Evolutionary conservation across 2,113 vertebrate species (phyloP), one percentile per base, ranked within the genome.

Genomic region (Ageneiosus marmoratus): DNA sequence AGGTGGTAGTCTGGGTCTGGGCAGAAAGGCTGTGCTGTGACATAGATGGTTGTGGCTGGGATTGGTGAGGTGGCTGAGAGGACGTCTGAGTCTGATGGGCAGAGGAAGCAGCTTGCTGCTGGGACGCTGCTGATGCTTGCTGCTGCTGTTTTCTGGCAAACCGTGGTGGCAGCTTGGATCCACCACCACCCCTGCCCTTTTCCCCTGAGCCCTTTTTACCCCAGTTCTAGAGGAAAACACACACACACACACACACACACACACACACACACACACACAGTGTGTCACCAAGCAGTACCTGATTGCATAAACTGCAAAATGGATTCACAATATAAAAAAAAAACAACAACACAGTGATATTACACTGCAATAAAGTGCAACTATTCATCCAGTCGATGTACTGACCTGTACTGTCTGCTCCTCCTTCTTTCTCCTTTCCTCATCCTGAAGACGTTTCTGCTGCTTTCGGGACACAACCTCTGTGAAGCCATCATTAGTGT

Each of bases 401-500:
- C 44, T 58, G 85, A 99, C 98, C 96, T 98, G 97, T 77, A 96
- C 93, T 41, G 95, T 97, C 90, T 97, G 97, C 77, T 99, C 98
- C 89, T 99, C 98, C 85, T 99, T 99, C 92, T 99, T 99, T 86
- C 98, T 91, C 80, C 97, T 95, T 86, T 99, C 98, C 85, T 99
- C 98, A 74, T 99, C 98, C 91, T 99, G 98, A 41, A 99, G 91
- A 1, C 98, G 97, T 92, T 99, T 99, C 78, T 99, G 98, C 72
- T 99, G 98, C 87, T 99, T 99, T 86, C 98, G 97, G 46, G 98
- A 99, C 67, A 99, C 97, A 27, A 99, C 98, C 91, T 99, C 97
- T 37, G 98, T 99, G 90, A 99, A 99, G 67, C 98, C 98, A 84
- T 99, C 98, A 87, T 95, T 97, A 86, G 96, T 87, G 90, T 93